These are phyloP conservation scores for Capricornis sumatraensis DNA, from an alignment of 2,113 vertebrate species.

Conservation along the genomic window DNA sequence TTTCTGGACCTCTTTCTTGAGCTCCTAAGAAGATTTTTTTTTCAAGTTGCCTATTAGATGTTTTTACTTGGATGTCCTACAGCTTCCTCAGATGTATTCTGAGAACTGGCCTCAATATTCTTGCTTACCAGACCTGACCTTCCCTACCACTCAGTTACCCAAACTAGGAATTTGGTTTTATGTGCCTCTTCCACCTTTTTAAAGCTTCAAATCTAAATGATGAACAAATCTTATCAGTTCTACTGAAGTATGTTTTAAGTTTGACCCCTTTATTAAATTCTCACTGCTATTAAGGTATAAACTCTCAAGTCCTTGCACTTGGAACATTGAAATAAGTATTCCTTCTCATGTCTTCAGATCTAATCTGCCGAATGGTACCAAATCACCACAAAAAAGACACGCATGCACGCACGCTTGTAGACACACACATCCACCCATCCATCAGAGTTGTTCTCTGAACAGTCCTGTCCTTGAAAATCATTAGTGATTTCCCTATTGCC, in stretches of 20 bases:
- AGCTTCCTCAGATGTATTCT: neutral
- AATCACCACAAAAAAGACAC: neutral
- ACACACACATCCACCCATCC: neutral
- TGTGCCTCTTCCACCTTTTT: neutral
- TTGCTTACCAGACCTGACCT: neutral
- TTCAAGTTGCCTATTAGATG: neutral
- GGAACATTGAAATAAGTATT: neutral
- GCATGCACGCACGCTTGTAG: fast-evolving
- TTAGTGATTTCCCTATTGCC: neutral
- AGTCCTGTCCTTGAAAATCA: neutral
- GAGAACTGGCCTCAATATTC: neutral
- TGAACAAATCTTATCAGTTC: neutral
- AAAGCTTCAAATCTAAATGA: neutral
- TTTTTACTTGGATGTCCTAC: neutral
- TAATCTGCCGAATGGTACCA: neutral
- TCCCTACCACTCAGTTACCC: neutral
- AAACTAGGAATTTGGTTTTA: neutral
- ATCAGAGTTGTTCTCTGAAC: neutral
- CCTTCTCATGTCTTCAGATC: neutral
- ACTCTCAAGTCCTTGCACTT: neutral
- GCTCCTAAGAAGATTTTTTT: neutral
- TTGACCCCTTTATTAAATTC: neutral
- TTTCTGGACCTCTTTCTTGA: neutral
- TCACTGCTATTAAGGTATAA: neutral
- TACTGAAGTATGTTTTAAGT: neutral